These are phyloP conservation scores for Drosophila hydei DNA, from an alignment of 1,140 invertebrate genomes.

Conservation along the genomic window DNA sequence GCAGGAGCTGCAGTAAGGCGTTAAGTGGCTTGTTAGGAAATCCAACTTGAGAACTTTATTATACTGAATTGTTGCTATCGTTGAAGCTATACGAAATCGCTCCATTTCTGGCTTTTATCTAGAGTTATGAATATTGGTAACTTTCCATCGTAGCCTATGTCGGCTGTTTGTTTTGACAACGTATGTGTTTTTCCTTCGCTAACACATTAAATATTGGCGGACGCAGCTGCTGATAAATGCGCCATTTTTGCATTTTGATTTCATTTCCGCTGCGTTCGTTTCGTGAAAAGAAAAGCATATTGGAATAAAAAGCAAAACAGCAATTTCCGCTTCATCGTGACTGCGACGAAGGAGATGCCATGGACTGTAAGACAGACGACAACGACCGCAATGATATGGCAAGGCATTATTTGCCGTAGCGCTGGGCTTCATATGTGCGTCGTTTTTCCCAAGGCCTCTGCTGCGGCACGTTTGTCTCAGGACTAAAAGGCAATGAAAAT, in stretches of 20 bases:
- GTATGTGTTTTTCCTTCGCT: conserved; percentile 1
- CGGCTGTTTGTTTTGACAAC: neutral
- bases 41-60: neutral
- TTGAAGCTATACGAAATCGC: too few species aligned
- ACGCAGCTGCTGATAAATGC: conserved; percentile 40
- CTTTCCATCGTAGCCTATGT: too few species aligned
- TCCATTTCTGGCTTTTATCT: neutral
- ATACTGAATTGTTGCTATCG: neutral
- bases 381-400: conserved; percentile 27
- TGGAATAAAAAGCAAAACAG: conserved; percentile 55
- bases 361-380: neutral
- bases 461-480: conserved; percentile 27
- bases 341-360: neutral
- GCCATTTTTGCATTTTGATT: conserved; percentile 69
- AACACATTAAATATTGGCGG: conserved; percentile 3
- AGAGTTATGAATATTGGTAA: neutral
- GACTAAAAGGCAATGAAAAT: conserved; percentile 26
- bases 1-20: neutral
- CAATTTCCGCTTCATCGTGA: conserved; percentile 70
- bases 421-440: neutral
- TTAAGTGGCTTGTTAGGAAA: neutral
- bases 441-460: conserved; percentile 31
- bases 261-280: conserved; percentile 59
- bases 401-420: conserved; percentile 10
- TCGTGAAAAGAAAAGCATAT: conserved; percentile 23